phyloP scores from a whole-genome alignment of 1,140 invertebrate species.

The Drosophila pandora region DNA sequence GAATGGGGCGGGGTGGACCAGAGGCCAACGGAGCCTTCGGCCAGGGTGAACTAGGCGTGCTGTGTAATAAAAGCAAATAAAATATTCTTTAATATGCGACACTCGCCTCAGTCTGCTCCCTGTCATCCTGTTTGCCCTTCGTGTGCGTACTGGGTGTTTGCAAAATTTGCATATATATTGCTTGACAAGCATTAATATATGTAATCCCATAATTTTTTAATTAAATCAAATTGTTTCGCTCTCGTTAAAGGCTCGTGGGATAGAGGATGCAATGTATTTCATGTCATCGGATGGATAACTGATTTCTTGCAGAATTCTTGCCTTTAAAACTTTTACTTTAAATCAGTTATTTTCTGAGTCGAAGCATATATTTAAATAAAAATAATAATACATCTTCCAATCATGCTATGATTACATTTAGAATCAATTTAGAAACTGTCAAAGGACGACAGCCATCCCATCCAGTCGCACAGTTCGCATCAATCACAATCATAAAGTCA shows the following conservation, averaged over 20 bases:
- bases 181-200: conserved; percentile 80
- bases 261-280: conserved; percentile 12
- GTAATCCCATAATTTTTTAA: conserved; percentile 83
- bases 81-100: conserved; percentile 82
- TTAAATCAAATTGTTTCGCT: conserved; percentile 80
- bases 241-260: conserved; percentile 37
- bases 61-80: conserved; percentile 82
- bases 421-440: conserved; percentile 39
- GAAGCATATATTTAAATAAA: not conserved
- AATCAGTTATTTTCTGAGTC: too few species aligned
- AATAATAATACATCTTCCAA: too few species aligned
- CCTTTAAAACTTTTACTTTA: not conserved
- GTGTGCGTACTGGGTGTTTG: conserved; percentile 25
- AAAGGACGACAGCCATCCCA: conserved; percentile 18
- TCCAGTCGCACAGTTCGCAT: not conserved
- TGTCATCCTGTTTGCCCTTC: conserved; percentile 30
- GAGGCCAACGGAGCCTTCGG: conserved; percentile 14
- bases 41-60: conserved; percentile 64
- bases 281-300: not conserved
- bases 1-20: not conserved
- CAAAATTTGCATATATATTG: conserved; percentile 82
- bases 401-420: conserved; percentile 11
- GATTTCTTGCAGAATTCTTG: not conserved
- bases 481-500: conserved; percentile 41
- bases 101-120: conserved; percentile 65